These are phyloP conservation scores for Micropterix aruncella DNA, from an alignment of 2,888 invertebrate genomes.

Conservation along the genomic window DNA sequence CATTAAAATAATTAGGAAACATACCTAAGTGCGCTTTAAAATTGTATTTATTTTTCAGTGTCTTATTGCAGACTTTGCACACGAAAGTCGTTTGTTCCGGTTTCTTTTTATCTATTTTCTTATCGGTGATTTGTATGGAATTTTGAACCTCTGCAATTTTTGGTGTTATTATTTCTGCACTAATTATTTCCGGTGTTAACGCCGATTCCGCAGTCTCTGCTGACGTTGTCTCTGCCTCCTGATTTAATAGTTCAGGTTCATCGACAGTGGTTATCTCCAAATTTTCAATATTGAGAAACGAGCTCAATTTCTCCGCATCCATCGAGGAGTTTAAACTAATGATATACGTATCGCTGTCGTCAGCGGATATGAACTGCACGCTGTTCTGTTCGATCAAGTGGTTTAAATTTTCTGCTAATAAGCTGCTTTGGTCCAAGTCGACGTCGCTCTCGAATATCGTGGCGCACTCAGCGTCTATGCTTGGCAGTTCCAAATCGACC, in stretches of 20 bases:
- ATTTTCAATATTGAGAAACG: conserved; percentile 30
- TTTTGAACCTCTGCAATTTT: conserved; percentile 6
- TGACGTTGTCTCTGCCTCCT: neutral
- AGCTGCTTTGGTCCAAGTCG: conserved; percentile 31
- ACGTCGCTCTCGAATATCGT: conserved; percentile 36
- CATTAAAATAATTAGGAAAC: no score
- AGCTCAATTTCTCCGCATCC: conserved; percentile 30
- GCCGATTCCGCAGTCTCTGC: neutral
- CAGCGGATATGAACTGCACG: conserved; percentile 33
- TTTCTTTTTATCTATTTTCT: neutral
- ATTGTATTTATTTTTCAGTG: conserved; percentile 28
- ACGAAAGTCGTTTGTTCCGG: neutral
- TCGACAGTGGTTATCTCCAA: conserved; percentile 5
- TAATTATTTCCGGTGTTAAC: no score
- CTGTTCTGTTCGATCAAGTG: conserved; percentile 32
- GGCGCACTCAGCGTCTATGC: conserved; percentile 20
- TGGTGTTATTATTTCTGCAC: conserved; percentile 8
- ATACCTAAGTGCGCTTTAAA: conserved; percentile 31
- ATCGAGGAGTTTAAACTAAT: conserved; percentile 33
- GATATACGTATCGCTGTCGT: conserved; percentile 34
- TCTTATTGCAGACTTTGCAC: conserved; percentile 26
- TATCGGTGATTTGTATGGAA: conserved; percentile 6
- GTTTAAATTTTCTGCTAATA: conserved; percentile 32
- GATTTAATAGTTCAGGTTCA: conserved; percentile 4
- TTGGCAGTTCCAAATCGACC: neutral